Base-by-base conservation (phyloP, 2,797 vertebrate genomes). In the Borostomias antarcticus region DNA sequence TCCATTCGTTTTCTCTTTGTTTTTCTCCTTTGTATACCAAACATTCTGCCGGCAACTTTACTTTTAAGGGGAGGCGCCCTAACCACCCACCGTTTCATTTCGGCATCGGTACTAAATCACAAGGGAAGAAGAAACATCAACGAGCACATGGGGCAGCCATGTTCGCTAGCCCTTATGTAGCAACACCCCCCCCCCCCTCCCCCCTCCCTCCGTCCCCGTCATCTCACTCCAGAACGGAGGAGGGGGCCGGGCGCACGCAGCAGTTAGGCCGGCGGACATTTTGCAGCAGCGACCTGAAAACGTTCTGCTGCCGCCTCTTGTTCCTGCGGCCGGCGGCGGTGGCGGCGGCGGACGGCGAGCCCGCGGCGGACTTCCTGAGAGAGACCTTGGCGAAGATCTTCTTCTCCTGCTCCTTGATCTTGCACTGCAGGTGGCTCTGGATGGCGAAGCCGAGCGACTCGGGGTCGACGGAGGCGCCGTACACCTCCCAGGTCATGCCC, bases 401-500 rank as follows among this genome's bases (percentile, higher is more conserved):
- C 85, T 93, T 94, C 89, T 99, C 95, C 0, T 98, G 95, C 82
- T 98, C 98, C 82, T 94, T 93, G 84, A 98, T 98, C 81, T 99
- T 98, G 80, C 96, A 94, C 87, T 98, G 96, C 65, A 99, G 82
- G 78, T 99, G 98, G 89, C 96, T 98, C 91, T 98, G 98, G 80
- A 99, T 99, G 40, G 97, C 98, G 15, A 98, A 93, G 25, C 98
- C 98, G 30, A 98, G 88, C 0, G 95, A 98, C 76, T 99, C 98
- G 0, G 95, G 95, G 82, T 99, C 98, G 0, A 98, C 89, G 0
- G 96, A 96, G 0, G 98, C 98, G 0, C 98, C 98, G 0, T 99
- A 99, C 53, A 99, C 97, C 79, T 99, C 98, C 98, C 98, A 99
- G 0, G 98, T 99, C 98, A 99, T 99, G 64, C 98, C 97, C 73